phyloP scores from a whole-genome alignment of 2,888 invertebrate genomes.

The Heliconius ethilla region DNA sequence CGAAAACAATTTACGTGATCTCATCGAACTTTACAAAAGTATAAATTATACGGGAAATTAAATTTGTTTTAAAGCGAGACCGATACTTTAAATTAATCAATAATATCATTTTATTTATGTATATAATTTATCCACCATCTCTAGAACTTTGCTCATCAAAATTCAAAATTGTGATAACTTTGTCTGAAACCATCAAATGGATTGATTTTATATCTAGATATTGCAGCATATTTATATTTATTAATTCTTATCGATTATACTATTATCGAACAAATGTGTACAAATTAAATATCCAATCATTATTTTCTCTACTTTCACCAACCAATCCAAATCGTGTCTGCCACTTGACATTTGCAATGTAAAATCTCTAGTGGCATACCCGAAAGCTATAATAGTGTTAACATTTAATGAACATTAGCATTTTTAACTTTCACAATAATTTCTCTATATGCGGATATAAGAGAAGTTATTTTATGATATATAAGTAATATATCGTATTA shows the following conservation, averaged over 20 bases:
- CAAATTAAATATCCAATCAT: neutral
- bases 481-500: slow-evolving; percentile 41
- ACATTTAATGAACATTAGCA: neutral
- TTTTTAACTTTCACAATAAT: neutral
- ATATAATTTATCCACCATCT: slow-evolving; percentile 58
- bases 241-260: neutral
- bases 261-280: neutral
- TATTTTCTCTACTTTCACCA: neutral
- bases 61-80: slow-evolving; percentile 36
- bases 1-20: neutral
- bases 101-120: slow-evolving; percentile 55
- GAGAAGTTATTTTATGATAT: slow-evolving; percentile 22
- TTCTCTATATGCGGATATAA: slow-evolving; percentile 3
- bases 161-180: slow-evolving; percentile 56
- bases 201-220: neutral
- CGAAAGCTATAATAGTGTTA: neutral
- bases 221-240: neutral
- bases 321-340: neutral
- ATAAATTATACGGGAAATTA: slow-evolving; percentile 31
- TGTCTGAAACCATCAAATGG: slow-evolving; percentile 7
- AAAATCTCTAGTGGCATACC: neutral
- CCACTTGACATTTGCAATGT: neutral
- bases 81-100: slow-evolving; percentile 54
- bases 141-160: slow-evolving; percentile 60
- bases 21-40: slow-evolving; percentile 8